phyloP scores from a whole-genome alignment of 2,113 vertebrate genomes.

The Onychostruthus taczanowskii region DNA sequence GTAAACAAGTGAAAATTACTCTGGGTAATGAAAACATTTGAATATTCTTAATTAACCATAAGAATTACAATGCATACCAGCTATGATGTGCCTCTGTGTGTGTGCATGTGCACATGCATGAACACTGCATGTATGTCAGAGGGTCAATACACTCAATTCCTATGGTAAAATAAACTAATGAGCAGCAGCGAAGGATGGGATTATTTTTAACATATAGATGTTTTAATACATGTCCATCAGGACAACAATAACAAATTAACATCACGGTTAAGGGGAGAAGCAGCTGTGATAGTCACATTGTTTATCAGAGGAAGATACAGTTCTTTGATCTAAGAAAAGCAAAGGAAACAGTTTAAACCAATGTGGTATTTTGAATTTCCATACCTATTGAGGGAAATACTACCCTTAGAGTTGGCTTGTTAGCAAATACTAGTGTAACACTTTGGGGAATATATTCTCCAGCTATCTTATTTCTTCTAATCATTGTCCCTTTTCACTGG shows the following conservation, averaged over 20 bases:
- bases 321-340: conserved; percentile 58
- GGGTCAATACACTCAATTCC: background rate
- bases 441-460: conserved; percentile 76
- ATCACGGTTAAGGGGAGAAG: background rate
- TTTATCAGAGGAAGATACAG: conserved; percentile 34
- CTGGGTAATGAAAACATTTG: background rate
- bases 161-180: background rate
- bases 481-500: conserved; percentile 73
- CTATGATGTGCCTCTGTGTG: background rate
- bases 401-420: conserved; percentile 68
- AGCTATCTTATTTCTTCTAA: conserved; percentile 80
- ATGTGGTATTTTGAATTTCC: conserved; percentile 63
- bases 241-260: conserved; percentile 12
- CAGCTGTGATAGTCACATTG: conserved; percentile 33
- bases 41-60: background rate
- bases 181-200: background rate
- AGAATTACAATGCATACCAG: background rate
- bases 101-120: background rate
- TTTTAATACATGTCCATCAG: background rate
- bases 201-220: background rate
- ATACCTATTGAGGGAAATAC: conserved; percentile 53
- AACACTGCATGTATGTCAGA: background rate
- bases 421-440: conserved; percentile 67
- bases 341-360: conserved; percentile 54
- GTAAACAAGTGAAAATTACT: background rate